Evolutionary conservation across 2,113 vertebrate species (phyloP), one percentile per base, ranked within the genome.

Genomic region (Megaceryle torquata): DNA sequence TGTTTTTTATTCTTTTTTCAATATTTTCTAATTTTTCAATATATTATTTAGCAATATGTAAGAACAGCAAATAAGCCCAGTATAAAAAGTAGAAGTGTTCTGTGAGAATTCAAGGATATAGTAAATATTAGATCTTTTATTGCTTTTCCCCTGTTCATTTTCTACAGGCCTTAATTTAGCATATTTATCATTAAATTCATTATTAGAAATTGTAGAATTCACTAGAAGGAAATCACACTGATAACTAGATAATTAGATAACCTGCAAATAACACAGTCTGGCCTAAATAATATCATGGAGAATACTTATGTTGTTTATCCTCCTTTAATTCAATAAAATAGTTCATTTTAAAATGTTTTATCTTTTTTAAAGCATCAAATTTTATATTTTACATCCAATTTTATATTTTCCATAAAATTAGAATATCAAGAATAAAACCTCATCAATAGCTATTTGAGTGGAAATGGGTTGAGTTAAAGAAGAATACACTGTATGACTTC

Each of bases 51-150:
- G 2, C 37, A 84, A 19, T 7, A 50, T 16, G 10, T 48, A 50
- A 56, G 14, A 82, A n/a, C 2, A 67, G 8, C 0, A 0, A 75
- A 51, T 26, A 79, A 61, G 4, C 4, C 4, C 10, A 46, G 9
- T 37, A 44, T 11, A 77, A 89, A 65, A 7, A 70, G 17, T 48
- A 19, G 10, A 67, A 87, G 0, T n/a, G 18, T 67, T 93, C n/a
- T 63, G 14, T 50, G 28, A 63, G 6, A 74, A 35, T 64, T 79
- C 22, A 41, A 26, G 16, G 8, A 15, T 46, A 63, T 14, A 44
- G 4, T 19, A 85, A 59, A 57, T 48, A 44, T n/a, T 78, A 44
- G 6, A 29, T 67, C 14, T 3, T 14, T 39, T 82, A 44, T 33
- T 59, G 2, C 5, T 78, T 87, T 61, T 79, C 19, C 41, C 13